phyloP scores from a whole-genome alignment of 2,888 invertebrate genomes.

The Eugnorisma glareosa region DNA sequence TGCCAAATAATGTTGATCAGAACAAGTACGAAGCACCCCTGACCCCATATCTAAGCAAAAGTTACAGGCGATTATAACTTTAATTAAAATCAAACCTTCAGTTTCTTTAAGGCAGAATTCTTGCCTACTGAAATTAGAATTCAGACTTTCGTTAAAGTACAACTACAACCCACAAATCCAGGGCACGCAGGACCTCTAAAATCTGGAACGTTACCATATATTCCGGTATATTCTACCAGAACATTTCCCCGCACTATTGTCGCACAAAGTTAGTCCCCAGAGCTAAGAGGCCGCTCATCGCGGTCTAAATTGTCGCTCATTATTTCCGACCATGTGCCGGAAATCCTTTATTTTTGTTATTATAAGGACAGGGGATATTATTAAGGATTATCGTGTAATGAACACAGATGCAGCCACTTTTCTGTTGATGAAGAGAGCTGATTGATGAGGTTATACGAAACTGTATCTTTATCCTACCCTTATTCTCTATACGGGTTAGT shows the following conservation, averaged over 20 bases:
- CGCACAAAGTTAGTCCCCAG: slow-evolving; percentile 39
- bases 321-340: slow-evolving; percentile 47
- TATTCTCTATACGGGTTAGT: background rate
- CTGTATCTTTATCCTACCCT: background rate
- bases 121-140: background rate
- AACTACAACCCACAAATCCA: background rate
- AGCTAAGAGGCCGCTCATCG: slow-evolving; percentile 36
- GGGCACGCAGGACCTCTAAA: slow-evolving; percentile 18
- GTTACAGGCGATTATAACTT: background rate
- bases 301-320: slow-evolving; percentile 58
- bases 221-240: background rate
- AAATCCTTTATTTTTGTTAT: slow-evolving; percentile 47
- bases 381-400: slow-evolving; percentile 53
- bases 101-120: background rate
- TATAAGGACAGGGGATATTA: slow-evolving; percentile 37
- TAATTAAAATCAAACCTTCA: background rate
- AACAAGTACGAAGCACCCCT: background rate
- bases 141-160: background rate
- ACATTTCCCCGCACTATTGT: slow-evolving; percentile 10
- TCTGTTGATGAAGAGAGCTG: background rate
- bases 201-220: slow-evolving; percentile 21
- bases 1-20: background rate
- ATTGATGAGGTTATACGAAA: slow-evolving; percentile 13
- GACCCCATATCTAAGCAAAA: background rate
- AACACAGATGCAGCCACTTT: slow-evolving; percentile 15